Evolutionary conservation across 2,797 vertebrate genomes (phyloP).

Genomic region (Myiotriccus ornatus): DNA sequence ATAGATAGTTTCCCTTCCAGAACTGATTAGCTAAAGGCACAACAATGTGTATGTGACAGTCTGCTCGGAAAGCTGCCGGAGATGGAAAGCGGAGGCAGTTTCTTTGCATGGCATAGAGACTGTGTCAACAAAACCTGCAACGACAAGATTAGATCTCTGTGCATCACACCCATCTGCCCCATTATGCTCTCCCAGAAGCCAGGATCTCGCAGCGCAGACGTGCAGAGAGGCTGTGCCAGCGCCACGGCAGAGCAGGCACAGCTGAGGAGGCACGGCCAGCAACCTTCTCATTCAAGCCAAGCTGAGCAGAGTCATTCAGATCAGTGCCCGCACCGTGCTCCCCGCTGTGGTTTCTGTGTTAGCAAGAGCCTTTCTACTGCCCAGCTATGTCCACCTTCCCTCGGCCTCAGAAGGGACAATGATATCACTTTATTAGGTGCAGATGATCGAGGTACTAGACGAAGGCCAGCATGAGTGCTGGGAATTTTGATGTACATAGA

Average conservation of each 20-base stretch:
- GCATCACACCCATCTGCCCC: neutral
- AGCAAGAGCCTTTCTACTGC: neutral
- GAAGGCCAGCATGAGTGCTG: neutral
- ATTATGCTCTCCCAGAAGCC: neutral
- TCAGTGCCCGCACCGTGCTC: fast-evolving
- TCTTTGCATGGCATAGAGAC: neutral
- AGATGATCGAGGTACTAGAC: neutral
- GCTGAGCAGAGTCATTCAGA: neutral
- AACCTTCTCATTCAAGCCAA: neutral
- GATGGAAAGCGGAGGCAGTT: neutral
- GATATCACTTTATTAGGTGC: fast-evolving
- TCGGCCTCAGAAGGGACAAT: neutral
- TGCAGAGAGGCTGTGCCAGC: neutral
- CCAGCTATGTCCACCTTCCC: neutral
- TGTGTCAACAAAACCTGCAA: neutral
- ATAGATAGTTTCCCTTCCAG: neutral
- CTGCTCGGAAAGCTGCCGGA: neutral
- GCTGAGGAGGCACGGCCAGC: fast-evolving
- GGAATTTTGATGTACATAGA: neutral
- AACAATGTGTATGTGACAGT: fast-evolving
- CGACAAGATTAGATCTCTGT: neutral
- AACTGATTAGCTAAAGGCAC: neutral
- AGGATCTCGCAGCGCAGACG: fast-evolving
- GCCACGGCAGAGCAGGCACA: neutral
- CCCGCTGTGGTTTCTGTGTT: fast-evolving